Conservation (phyloP, 2,888 invertebrate genomes). For the Epinotia ramella region DNA sequence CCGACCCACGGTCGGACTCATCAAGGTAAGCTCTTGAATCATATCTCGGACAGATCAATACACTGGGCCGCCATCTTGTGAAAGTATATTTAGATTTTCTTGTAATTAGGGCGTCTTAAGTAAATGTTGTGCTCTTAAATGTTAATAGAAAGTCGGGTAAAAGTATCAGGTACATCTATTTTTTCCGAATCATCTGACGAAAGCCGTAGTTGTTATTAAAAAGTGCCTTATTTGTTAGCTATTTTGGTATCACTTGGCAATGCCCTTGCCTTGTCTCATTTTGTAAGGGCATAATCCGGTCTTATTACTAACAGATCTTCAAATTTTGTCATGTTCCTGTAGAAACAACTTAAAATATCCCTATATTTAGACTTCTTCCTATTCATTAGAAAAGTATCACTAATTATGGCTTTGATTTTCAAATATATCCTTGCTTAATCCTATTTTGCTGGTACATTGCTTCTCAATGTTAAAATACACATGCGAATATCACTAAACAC, state of each 20-base stretch:
- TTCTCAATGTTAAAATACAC: neutral
- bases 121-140: constrained; percentile 24
- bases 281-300: neutral
- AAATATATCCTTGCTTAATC: no score
- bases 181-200: neutral
- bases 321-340: neutral
- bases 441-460: no score
- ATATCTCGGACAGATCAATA: constrained; percentile 67
- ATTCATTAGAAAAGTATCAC: no score
- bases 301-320: neutral
- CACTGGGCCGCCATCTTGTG: constrained; percentile 75
- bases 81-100: constrained; percentile 59
- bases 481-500: neutral
- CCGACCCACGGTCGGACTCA: constrained; percentile 65
- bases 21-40: constrained; percentile 75
- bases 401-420: no score
- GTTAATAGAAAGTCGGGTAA: constrained; percentile 22
- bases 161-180: constrained; percentile 18
- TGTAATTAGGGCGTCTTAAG: constrained; percentile 42
- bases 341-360: no score
- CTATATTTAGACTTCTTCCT: no score
- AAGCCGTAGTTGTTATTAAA: neutral
- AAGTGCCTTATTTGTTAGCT: constrained; percentile 3
- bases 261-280: constrained; percentile 8
- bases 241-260: neutral